Conservation (phyloP, 1,140 invertebrate species). For the Musca domestica region DNA sequence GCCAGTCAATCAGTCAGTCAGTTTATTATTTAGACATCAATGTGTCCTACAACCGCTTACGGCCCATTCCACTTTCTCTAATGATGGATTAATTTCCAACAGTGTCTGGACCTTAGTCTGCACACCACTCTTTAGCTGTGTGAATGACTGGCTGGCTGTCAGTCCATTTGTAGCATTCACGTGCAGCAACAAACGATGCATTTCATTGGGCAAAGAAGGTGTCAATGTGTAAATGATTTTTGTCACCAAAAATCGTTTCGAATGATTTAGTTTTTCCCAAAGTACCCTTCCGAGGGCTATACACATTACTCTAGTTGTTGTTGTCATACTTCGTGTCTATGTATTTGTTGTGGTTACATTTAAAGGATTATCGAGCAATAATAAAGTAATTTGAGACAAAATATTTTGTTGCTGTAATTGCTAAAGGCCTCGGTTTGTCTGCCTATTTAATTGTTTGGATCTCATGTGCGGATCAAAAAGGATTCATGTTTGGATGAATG, state of each 20-base stretch:
- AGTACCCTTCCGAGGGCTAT: neutral
- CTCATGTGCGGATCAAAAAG: no score
- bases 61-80: neutral
- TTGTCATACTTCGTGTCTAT: neutral
- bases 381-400: conserved; percentile 21
- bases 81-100: conserved; percentile 7
- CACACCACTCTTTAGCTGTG: no score
- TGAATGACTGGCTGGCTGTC: neutral
- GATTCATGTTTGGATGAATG: no score
- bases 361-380: conserved; percentile 14
- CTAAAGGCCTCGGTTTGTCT: neutral
- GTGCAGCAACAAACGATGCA: neutral
- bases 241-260: conserved; percentile 6
- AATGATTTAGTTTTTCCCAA: neutral
- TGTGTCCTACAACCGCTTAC: neutral
- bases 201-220: conserved; percentile 3
- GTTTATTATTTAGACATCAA: neutral
- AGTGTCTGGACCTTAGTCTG: no score
- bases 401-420: neutral
- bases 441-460: neutral
- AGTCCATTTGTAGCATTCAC: neutral
- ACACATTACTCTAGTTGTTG: no score
- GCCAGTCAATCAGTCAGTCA: neutral
- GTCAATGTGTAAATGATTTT: conserved; percentile 13
- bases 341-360: conserved; percentile 3